phyloP scores from a whole-genome alignment of 2,797 vertebrate genomes.

The Notolepis coatsorum region DNA sequence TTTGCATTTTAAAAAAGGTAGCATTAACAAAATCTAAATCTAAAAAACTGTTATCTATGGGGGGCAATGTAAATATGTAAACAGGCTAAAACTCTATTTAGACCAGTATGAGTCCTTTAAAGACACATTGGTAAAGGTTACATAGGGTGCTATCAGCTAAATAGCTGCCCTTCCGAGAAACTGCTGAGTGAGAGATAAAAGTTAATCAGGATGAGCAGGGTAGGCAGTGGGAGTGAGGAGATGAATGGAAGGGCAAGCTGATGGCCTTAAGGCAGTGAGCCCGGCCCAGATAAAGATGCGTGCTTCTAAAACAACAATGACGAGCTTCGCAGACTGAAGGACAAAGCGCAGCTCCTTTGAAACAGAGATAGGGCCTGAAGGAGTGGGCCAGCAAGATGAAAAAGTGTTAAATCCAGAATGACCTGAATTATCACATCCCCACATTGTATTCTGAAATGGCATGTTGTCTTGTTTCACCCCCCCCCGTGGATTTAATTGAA shows the following conservation, averaged over 20 bases:
- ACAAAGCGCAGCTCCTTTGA: conserved; percentile 44
- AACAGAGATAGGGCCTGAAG: conserved; percentile 47
- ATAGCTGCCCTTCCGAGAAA: no score
- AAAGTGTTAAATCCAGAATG: conserved; percentile 9
- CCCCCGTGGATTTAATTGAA: background rate
- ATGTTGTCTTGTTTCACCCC: background rate
- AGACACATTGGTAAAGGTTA: no score
- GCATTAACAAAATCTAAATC: no score
- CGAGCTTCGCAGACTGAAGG: conserved; percentile 62
- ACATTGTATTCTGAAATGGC: conserved; percentile 38
- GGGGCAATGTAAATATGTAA: no score
- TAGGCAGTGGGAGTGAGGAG: no score
- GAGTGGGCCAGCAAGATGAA: conserved; percentile 20
- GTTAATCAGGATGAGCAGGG: no score
- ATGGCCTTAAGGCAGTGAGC: conserved; percentile 56
- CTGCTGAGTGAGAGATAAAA: no score
- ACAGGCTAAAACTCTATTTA: no score
- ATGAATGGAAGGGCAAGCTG: conserved; percentile 27
- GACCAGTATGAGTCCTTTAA: no score
- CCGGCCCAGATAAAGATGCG: conserved; percentile 62
- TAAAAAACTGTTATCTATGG: no score
- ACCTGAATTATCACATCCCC: conserved; percentile 18
- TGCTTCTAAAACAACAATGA: conserved; percentile 70
- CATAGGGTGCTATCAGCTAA: no score
- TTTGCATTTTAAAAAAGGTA: no score